Base-by-base conservation (phyloP, 2,113 vertebrate genomes). In the Anhinga anhinga region DNA sequence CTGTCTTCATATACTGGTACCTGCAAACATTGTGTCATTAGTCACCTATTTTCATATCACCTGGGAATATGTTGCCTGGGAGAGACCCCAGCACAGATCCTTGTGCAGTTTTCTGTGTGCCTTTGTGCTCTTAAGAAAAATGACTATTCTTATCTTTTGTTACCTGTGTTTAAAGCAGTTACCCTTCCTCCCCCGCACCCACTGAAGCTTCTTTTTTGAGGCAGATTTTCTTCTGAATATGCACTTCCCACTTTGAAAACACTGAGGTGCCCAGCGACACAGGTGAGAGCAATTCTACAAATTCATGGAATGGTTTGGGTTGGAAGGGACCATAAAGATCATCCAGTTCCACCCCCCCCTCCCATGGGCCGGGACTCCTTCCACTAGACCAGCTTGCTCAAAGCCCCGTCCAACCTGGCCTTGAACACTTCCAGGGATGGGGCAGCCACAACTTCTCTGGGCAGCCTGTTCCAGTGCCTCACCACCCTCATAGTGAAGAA, bases 371-470 rank as follows among this genome's bases (percentile, higher is more conserved):
- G 26, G 63, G 63, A 65, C 73, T 32, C 17, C 38, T 66, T 2
- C 30, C 56, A 38, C 27, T 2, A 1, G 1, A 11, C 9, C 89
- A 70, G 29, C 6, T 0, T 85, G 11, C 3, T 47, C 65, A 5
- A 11, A 82, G 23, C 34, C 23, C 29, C 0, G 0, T 59, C 76
- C 83, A 67, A 0, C 72, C 85, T 67, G 66, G 5, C 32, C 61
- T 50, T 50, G 62, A 8, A 11, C 49, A 5, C 19, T 34, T 0
- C 29, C 77, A 84, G 58, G 47, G 32, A 65, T 15, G 49, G 38
- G 10, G 9, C 67, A 89, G 0, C 58, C 53, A 29, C 84, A 71
- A 2, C 47, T 58, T 3, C 56, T 34, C 8, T 53, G 50, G 23
- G 13, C 34, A 62, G 0, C 44, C 34, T 80, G 67, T 19, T 19